These are phyloP conservation scores for Cladorhizidae sp. DNA, from an alignment of 37 sponge, comb jelly and placozoan species.

Conservation along the genomic window DNA sequence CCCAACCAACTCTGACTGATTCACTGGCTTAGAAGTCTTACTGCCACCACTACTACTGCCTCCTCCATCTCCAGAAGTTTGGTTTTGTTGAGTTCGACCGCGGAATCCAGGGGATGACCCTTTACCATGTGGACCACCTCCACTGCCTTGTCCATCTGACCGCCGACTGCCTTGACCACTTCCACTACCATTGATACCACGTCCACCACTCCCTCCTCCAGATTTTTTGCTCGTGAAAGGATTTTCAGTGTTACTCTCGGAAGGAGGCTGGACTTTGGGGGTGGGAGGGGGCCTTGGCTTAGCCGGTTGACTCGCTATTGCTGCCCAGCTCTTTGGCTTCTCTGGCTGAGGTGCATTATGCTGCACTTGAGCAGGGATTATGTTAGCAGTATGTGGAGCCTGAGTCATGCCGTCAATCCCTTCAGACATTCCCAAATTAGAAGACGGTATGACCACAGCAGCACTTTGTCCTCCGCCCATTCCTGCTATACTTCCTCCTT, in stretches of 20 bases:
- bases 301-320: conserved; percentile 89
- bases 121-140: conserved; percentile 13
- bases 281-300: conserved; percentile 83
- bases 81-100: background rate
- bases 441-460: background rate
- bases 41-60: background rate
- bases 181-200: background rate
- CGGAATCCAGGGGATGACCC: conserved; percentile 1
- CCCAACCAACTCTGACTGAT: conserved; percentile 66
- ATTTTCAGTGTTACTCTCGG: background rate
- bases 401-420: background rate
- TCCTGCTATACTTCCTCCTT: too few species aligned
- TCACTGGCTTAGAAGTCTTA: background rate
- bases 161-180: background rate
- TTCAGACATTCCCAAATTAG: conserved; percentile 4
- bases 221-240: background rate
- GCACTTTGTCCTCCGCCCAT: background rate
- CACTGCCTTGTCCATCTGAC: background rate
- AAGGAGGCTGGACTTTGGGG: conserved; percentile 24
- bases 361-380: conserved; percentile 13
- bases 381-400: background rate
- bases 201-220: conserved; percentile 1
- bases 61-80: background rate
- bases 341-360: conserved; percentile 56
- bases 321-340: conserved; percentile 92